Base-by-base conservation (phyloP, 2,113 vertebrate species). In the Arothron firmamentum region DNA sequence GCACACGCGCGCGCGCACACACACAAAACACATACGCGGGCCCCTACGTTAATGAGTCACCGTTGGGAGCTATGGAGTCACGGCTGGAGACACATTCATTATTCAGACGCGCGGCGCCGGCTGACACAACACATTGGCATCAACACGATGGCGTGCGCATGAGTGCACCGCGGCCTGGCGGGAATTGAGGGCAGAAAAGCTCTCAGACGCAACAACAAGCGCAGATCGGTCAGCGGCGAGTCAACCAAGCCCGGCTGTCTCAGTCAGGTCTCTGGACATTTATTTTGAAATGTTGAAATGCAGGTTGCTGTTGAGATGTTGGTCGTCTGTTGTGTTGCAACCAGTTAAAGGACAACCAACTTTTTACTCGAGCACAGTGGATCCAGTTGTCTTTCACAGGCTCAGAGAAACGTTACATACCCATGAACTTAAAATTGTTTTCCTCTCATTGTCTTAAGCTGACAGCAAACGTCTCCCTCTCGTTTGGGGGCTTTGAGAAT, bases 1-100 rank as follows among this genome's bases (percentile, higher is more conserved):
- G 17, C 55, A 66, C 3, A 41, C 25, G 19, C 23, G 45, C 48
- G 25, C 31, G 48, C 56, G 56, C 13, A 47, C 52, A 56, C 19
- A 52, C 15, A 52, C 23, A 52, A 5, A 3, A 47, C 42, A 25
- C 50, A 69, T 16, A 65, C 34, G 51, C 7, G 43, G 6, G 54
- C 53, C 67, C 59, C 48, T 20, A 17, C 62, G 52, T 64, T 75
- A 64, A 58, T 79, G 70, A 75, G 50, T 75, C 70, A 70, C 68
- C 54, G 20, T 23, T 18, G 46, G 17, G 34, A 48, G 70, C 65
- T 45, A 55, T 62, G 38, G 72, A 70, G 48, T 73, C 69, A 73
- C 65, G 75, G 59, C 56, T 70, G 53, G 51, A 77, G 70, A 84
- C 67, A 77, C 74, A 73, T 79, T 79, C 74, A 78, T 82, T 70